Base-by-base conservation (phyloP, 2,113 vertebrate species). In the Marmota flaviventris region DNA sequence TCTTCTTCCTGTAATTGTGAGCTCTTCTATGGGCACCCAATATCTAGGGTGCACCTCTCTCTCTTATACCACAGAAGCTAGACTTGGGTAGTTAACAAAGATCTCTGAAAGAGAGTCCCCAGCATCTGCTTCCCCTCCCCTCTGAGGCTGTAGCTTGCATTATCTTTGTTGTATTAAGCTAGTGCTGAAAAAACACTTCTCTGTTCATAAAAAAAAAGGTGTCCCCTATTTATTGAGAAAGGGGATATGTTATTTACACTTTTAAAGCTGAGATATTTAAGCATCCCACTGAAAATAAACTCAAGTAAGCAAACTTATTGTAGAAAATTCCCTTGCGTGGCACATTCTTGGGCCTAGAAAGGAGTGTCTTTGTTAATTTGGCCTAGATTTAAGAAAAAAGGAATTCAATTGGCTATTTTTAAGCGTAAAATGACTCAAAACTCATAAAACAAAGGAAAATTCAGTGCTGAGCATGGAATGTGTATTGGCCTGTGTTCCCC, bases 371-470 rank as follows among this genome's bases (percentile, higher is more conserved):
- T 94, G 45, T 91, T 85, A 81, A 48, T 97, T 76, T 97, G 81
- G 25, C 8, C 16, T 97, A 79, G 63, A 45, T 87, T 89, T 86
- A 83, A 94, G 75, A 53, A 89, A 67, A 90, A 58, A 17, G 58
- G 65, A 82, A 95, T 94, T 95, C 3, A 48, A 13, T 84, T 79
- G 95, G 48, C 32, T 77, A 95, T 97, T 98, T 93, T 98, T 93
- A 98, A 97, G 90, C 85, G 48, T 61, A 98, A 85, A 63, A 53
- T 97, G 73, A 73, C 75, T 93, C 42, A 96, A 39, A 63, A 97
- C 84, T 85, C 85, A 39, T 95, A 95, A 93, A 95, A 94, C 86
- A 97, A 56, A 97, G 25, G 83, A 93, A 96, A 98, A 95, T 29
- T 81, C 34, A 76, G 58, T 72, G n/a, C 82, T 73, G 39, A 84